Evolutionary conservation across 37 sponge, comb jelly and placozoan genomes (phyloP).

Genomic region (Aplysina aerophoba): DNA sequence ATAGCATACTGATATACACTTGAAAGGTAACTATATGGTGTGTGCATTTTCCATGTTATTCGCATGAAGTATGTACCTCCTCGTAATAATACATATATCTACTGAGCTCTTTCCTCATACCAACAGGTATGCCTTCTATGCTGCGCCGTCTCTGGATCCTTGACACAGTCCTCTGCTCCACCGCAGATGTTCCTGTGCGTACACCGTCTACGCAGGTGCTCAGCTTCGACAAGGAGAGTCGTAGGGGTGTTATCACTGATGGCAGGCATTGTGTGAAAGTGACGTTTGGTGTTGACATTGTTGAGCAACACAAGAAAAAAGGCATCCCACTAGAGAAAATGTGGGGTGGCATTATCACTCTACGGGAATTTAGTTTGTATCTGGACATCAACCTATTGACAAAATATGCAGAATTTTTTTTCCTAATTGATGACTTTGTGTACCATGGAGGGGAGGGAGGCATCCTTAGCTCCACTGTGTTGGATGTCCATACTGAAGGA

Average conservation of each 20-base stretch:
- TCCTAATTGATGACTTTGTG: neutral
- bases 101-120: too few species aligned
- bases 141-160: constrained; percentile 1
- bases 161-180: neutral
- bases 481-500: neutral
- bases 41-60: too few species aligned
- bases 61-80: too few species aligned
- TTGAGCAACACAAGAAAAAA: neutral
- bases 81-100: too few species aligned
- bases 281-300: neutral
- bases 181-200: neutral
- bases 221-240: neutral
- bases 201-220: neutral
- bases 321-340: neutral
- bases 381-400: neutral
- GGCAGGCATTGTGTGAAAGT: neutral
- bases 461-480: neutral
- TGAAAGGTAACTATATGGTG: too few species aligned
- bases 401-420: neutral
- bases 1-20: too few species aligned
- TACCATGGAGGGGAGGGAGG: constrained; percentile 19
- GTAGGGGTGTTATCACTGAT: neutral
- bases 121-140: neutral
- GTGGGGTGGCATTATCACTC: neutral
- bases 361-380: neutral